Conservation (phyloP, 2,888 invertebrate genomes). For the Tortrix viridana region DNA sequence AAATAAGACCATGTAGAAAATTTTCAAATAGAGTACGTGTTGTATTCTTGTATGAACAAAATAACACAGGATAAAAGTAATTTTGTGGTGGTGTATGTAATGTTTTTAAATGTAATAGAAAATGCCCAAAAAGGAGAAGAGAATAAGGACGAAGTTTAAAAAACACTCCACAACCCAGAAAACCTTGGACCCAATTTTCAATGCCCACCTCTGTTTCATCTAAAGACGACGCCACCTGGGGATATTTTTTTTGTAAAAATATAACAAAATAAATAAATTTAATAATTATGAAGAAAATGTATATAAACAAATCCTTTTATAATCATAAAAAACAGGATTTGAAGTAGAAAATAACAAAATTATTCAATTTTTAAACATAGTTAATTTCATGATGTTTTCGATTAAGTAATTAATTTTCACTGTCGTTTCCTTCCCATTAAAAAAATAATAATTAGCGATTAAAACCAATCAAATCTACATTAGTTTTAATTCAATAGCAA, state of each 20-base stretch:
- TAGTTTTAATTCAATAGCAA: too few species aligned
- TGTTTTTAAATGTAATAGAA: too few species aligned
- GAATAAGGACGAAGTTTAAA: neutral
- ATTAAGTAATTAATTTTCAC: too few species aligned
- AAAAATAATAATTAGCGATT: too few species aligned
- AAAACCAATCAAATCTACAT: too few species aligned
- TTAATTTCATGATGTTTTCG: too few species aligned
- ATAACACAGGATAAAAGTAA: neutral
- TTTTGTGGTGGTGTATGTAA: neutral
- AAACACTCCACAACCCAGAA: slow-evolving; percentile 7
- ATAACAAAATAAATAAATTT: neutral
- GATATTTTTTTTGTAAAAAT: slow-evolving; percentile 6
- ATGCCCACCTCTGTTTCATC: slow-evolving; percentile 28
- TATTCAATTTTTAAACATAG: too few species aligned
- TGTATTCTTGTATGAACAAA: neutral
- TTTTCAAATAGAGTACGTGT: neutral
- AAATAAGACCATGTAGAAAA: neutral
- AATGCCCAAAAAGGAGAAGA: slow-evolving; percentile 2
- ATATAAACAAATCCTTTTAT: too few species aligned
- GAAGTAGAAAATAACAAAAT: too few species aligned
- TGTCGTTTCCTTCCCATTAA: too few species aligned
- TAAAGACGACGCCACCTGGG: slow-evolving; percentile 26
- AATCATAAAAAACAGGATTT: too few species aligned
- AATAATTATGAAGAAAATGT: too few species aligned
- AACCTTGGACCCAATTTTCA: neutral